phyloP scores from a whole-genome alignment of 2,797 vertebrate species.

The Acropternis orthonyx region DNA sequence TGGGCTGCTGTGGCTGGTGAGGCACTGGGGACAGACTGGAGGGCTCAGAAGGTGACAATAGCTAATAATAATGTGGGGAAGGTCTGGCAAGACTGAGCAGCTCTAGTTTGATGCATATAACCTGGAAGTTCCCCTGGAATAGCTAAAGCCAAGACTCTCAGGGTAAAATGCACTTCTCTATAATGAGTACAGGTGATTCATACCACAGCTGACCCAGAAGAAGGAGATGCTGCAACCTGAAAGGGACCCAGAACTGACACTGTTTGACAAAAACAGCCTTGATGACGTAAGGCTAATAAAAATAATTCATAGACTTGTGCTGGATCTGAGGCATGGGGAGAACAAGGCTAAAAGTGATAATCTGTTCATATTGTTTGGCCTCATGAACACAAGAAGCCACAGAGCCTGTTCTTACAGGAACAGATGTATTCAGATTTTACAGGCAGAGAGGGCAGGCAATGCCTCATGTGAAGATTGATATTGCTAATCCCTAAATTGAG shows the following conservation, averaged over 20 bases:
- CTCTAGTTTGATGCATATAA: background rate
- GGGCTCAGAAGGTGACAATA: background rate
- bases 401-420: background rate
- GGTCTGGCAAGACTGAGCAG: background rate
- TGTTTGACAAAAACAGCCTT: background rate
- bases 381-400: background rate
- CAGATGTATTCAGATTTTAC: background rate
- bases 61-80: background rate
- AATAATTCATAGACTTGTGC: background rate
- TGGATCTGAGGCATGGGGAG: background rate
- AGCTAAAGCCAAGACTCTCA: background rate
- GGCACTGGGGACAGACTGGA: background rate
- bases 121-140: background rate
- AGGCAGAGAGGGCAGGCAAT: background rate
- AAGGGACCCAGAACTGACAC: background rate
- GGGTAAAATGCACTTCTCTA: background rate
- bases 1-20: background rate
- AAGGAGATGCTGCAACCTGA: background rate
- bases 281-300: background rate
- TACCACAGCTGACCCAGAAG: background rate
- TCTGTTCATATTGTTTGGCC: background rate
- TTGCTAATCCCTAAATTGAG: background rate
- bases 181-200: background rate
- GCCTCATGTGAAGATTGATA: background rate
- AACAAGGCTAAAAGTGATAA: background rate